Percentiles rank a stretch among this genome's conserved stretches.
Evolutionary conservation across 2,797 vertebrate genomes (phyloP).

Genomic region (Eospalax fontanierii): DNA sequence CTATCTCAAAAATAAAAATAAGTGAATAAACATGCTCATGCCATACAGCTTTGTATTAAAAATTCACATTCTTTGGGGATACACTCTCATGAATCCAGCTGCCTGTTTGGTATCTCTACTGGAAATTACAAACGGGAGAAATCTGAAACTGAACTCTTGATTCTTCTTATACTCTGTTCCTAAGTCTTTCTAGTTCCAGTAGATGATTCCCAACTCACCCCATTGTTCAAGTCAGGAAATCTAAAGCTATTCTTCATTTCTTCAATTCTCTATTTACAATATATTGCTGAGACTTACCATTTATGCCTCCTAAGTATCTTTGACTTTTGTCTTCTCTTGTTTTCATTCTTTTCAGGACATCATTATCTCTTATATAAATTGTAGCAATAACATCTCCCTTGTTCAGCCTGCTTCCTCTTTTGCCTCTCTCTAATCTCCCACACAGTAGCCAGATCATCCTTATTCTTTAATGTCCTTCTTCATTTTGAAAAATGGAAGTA

Average conservation of each 20-base stretch:
- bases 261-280: conserved; percentile 9
- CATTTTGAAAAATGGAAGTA: conserved; percentile 52
- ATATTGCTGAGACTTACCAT: background rate
- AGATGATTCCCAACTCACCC: background rate
- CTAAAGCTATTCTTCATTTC: background rate
- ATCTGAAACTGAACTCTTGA: conserved; percentile 45
- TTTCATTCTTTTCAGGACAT: background rate
- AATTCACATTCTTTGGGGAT: background rate
- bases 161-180: background rate
- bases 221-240: conserved; percentile 24
- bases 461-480: conserved; percentile 54
- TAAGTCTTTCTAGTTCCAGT: conserved; percentile 20
- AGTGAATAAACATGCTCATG: background rate
- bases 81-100: background rate
- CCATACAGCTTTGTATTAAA: conserved; percentile 37
- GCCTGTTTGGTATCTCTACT: background rate
- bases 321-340: background rate
- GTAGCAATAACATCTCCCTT: background rate
- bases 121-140: conserved; percentile 6
- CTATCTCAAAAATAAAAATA: background rate
- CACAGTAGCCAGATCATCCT: background rate
- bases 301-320: conserved; percentile 31
- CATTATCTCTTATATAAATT: background rate
- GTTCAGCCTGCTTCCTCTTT: conserved; percentile 37
- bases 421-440: background rate